Conservation (phyloP, 2,888 invertebrate species). For the Scaptomyza flava region DNA sequence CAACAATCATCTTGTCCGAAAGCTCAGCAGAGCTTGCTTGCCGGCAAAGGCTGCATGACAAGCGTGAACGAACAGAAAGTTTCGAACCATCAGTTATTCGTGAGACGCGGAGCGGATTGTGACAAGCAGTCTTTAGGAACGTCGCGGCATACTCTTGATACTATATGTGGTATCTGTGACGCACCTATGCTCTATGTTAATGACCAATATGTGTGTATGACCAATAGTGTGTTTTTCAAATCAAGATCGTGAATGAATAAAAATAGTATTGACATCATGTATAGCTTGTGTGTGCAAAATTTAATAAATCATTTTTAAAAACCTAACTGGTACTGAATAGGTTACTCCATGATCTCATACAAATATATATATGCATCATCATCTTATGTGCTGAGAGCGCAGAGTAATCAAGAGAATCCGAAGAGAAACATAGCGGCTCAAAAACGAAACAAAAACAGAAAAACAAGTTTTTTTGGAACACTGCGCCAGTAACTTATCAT, state of each 20-base stretch:
- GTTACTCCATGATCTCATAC: conserved; percentile 45
- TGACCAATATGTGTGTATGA: conserved; percentile 7
- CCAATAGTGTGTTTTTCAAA: neutral
- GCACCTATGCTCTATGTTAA: conserved; percentile 27
- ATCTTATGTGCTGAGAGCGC: conserved; percentile 8
- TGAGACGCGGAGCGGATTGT: conserved; percentile 21
- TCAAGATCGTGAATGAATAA: conserved; percentile 20
- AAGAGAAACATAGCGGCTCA: conserved; percentile 2
- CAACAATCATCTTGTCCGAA: conserved; percentile 3
- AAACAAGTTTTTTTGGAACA: conserved; percentile 28
- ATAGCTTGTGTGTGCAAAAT: conserved; percentile 8
- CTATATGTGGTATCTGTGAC: conserved; percentile 7
- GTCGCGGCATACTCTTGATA: conserved; percentile 21
- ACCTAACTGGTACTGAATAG: conserved; percentile 7
- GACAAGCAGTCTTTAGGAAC: neutral
- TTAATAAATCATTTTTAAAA: conserved; percentile 15
- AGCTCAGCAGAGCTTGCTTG: conserved; percentile 20
- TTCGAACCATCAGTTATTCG: conserved; percentile 27
- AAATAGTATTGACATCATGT: conserved; percentile 28
- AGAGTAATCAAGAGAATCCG: neutral
- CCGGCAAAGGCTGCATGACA: conserved; percentile 20
- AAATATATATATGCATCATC: conserved; percentile 7
- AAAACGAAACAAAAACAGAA: conserved; percentile 1
- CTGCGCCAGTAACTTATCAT: conserved; percentile 9
- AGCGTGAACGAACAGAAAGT: conserved; percentile 13